phyloP scores from a whole-genome alignment of 2,113 vertebrate species.

The Cyphomyrus plagiostoma region DNA sequence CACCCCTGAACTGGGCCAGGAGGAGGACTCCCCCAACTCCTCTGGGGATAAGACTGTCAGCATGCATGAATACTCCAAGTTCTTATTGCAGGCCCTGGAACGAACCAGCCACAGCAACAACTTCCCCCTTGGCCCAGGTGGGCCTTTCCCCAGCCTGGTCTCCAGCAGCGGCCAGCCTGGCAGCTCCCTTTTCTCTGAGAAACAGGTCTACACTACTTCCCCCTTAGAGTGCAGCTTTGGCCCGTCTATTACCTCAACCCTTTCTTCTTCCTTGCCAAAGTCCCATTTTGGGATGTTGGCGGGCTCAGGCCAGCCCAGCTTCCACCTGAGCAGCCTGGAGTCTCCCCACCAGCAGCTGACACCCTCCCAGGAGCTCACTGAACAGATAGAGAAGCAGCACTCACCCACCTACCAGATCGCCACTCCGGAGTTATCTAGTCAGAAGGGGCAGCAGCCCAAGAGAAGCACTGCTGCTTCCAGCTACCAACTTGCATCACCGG shows the following conservation, averaged over 20 bases:
- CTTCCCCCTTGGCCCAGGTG: conserved; percentile 81
- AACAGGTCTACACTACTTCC: conserved; percentile 86
- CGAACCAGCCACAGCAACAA: conserved; percentile 88
- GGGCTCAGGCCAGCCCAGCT: conserved; percentile 79
- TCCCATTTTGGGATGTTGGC: conserved; percentile 93
- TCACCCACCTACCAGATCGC: conserved; percentile 80
- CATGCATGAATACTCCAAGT: conserved; percentile 98
- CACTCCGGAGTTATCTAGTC: conserved; percentile 80
- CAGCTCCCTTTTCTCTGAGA: conserved; percentile 87
- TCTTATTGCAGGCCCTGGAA: conserved; percentile 95
- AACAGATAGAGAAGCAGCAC: conserved; percentile 91
- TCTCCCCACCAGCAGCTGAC: conserved; percentile 93
- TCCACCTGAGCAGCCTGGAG: conserved; percentile 85
- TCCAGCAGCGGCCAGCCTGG: conserved; percentile 78
- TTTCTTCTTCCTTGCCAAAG: conserved; percentile 87
- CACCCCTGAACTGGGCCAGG: conserved; percentile 73
- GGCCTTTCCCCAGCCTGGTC: conserved; percentile 83
- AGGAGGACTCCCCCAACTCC: conserved; percentile 75
- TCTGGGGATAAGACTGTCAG: conserved; percentile 81
- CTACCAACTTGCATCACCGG: conserved; percentile 79
- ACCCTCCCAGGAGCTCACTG: conserved; percentile 96
- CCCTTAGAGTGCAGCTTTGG: conserved; percentile 90
- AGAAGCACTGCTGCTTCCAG: conserved; percentile 62
- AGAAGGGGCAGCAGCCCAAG: conserved; percentile 87
- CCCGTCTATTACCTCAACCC: conserved; percentile 84